A percentile compares a stretch with the other conserved stretches of the same genome.
phyloP scores from a whole-genome alignment of 1,140 invertebrate species.

The Cheumatopsyche charites region DNA sequence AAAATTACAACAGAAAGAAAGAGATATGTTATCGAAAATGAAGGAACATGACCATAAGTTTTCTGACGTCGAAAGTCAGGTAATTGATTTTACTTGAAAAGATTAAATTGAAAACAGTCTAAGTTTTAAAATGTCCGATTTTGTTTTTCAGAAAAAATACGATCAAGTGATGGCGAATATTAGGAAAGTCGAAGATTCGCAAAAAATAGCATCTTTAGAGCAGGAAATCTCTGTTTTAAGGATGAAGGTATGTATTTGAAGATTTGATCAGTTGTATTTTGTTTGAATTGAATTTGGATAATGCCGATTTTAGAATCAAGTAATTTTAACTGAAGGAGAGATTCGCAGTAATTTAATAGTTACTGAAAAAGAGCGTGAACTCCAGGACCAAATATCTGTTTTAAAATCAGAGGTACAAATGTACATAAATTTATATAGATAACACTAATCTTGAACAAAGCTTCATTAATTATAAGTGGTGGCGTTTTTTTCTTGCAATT shows the following conservation, averaged over 20 bases:
- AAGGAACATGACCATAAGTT: slow-evolving; percentile 88
- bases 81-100: slow-evolving; percentile 30
- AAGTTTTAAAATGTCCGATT: not conserved
- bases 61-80: slow-evolving; percentile 84
- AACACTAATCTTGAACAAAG: not conserved
- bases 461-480: not conserved
- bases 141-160: slow-evolving; percentile 79
- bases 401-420: slow-evolving; percentile 80
- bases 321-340: slow-evolving; percentile 84
- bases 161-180: slow-evolving; percentile 94
- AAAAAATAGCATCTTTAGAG: slow-evolving; percentile 91
- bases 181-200: slow-evolving; percentile 91
- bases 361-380: slow-evolving; percentile 78
- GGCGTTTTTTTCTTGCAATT: not conserved
- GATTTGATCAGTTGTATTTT: too few species aligned
- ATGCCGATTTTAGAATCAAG: slow-evolving; percentile 73
- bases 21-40: slow-evolving; percentile 76
- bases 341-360: slow-evolving; percentile 77
- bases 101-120: not conserved
- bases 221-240: slow-evolving; percentile 94
- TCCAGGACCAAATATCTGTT: slow-evolving; percentile 86
- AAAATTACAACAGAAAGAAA: slow-evolving; percentile 70
- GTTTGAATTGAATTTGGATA: too few species aligned
- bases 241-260: slow-evolving; percentile 77
- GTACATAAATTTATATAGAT: slow-evolving; percentile 7